Base-by-base conservation (phyloP, 2,797 vertebrate species). In the Hyperoplus lanceolatus region DNA sequence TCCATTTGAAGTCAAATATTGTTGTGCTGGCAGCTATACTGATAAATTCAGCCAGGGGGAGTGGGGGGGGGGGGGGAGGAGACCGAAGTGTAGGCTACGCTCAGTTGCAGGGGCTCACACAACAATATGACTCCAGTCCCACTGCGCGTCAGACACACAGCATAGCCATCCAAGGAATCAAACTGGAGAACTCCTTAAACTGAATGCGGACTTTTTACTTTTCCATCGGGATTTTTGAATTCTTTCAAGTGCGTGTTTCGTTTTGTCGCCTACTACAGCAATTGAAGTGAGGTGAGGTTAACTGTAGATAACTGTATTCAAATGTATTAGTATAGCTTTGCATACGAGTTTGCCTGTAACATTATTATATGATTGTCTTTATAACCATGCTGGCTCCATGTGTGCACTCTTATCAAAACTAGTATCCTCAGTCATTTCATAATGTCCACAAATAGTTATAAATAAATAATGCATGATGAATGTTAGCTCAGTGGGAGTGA, bases 131-230 rank as follows among this genome's bases (percentile, higher is more conserved):
- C 75, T 85, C 74, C 76, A 48, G 67, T 86, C 84, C 82, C 77
- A 60, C 79, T 87, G 86, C 41, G 51, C 62, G 77, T 85, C 84
- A 81, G 43, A 83, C 88, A 83, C 88, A 77, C 83, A 57, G 70
- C 43, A 75, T 64, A 72, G 75, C 75, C 58, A 48, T 61, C 73
- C 53, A 58, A 89, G 65, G 74, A 73, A 41, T 82, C 70, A 55
- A 50, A 79, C 68, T 60, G 74, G 64, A 80, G 38, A 54, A 79
- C 66, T 48, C 41, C 69, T 83, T 39, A 48, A 61, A 69, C 43
- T 85, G 21, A n/a, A 75, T 77, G 68, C 67, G 83, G 67, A 90
- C 38, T 10, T 49, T 71, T 64, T 13, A 53, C 61, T 8, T 7
- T 76, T 79, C 56, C 5, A 46, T 62, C 36, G 8, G 59, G 64